Evolutionary conservation across 2,113 vertebrate genomes (phyloP).

Genomic region (Electrona antarctica): DNA sequence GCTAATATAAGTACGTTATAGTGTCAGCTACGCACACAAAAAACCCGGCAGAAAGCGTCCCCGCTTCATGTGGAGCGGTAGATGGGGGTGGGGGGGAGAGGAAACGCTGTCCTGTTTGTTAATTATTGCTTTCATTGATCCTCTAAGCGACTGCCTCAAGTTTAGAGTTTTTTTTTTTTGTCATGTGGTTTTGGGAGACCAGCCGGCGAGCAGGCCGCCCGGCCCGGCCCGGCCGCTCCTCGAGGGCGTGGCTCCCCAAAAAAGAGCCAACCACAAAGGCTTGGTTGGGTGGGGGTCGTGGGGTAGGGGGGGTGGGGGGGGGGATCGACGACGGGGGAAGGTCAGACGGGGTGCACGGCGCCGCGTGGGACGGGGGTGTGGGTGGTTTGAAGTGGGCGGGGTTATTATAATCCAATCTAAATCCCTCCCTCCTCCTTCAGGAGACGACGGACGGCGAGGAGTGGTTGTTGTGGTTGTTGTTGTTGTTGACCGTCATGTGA

Average conservation of each 20-base stretch:
- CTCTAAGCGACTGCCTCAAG: no score
- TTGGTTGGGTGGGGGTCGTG: no score
- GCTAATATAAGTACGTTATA: conserved; percentile 9
- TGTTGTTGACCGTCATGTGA: conserved; percentile 91
- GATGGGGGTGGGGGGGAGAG: no score
- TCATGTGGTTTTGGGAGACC: conserved; percentile 52
- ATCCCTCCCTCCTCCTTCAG: conserved; percentile 75
- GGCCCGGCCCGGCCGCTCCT: conserved; percentile 21
- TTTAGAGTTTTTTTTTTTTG: no score
- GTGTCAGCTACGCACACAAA: conserved; percentile 24
- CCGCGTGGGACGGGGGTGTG: conserved; percentile 3
- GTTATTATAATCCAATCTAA: neutral
- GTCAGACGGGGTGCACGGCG: neutral
- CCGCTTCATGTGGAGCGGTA: no score
- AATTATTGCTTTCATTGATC: conserved; percentile 60
- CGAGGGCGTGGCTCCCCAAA: conserved; percentile 56
- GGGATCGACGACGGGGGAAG: no score
- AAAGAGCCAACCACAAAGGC: conserved; percentile 27
- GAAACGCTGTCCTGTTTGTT: neutral
- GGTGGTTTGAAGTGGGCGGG: neutral
- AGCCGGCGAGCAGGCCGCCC: conserved; percentile 44
- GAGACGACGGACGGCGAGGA: conserved; percentile 92
- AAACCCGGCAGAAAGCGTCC: neutral
- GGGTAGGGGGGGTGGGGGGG: no score
- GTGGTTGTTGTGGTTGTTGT: conserved; percentile 64